phyloP scores from a whole-genome alignment of 2,888 invertebrate species.

The Strigamia transsilvanica region DNA sequence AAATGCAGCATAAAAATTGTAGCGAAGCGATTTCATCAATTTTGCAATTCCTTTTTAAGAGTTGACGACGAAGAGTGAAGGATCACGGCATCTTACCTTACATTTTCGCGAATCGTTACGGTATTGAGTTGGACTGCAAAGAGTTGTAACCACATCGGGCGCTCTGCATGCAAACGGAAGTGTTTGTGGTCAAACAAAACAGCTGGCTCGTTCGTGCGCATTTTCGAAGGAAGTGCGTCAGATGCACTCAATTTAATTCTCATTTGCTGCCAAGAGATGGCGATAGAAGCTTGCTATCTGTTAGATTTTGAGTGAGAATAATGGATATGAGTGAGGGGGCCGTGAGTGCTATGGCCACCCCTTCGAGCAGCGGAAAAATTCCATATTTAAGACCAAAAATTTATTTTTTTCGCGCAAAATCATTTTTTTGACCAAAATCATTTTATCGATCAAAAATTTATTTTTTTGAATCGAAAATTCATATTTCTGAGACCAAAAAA shows the following conservation, averaged over 20 bases:
- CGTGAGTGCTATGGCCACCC: too few relatives aligned
- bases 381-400: too few relatives aligned
- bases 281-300: neutral
- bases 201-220: conserved; percentile 36
- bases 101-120: conserved; percentile 18
- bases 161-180: conserved; percentile 39
- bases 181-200: conserved; percentile 10
- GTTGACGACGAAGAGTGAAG: neutral
- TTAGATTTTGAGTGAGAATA: neutral
- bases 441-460: too few relatives aligned
- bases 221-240: conserved; percentile 28
- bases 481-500: too few relatives aligned
- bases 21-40: neutral
- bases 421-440: too few relatives aligned
- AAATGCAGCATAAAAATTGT: neutral
- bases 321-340: too few relatives aligned
- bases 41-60: neutral
- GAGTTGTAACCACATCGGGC: conserved; percentile 11
- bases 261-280: conserved; percentile 18
- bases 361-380: too few relatives aligned
- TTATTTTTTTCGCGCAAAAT: too few relatives aligned
- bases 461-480: too few relatives aligned
- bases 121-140: neutral
- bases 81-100: neutral
- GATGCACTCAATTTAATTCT: conserved; percentile 7